These are phyloP conservation scores for Lathronympha strigana DNA, from an alignment of 2,888 invertebrate genomes.

Conservation along the genomic window DNA sequence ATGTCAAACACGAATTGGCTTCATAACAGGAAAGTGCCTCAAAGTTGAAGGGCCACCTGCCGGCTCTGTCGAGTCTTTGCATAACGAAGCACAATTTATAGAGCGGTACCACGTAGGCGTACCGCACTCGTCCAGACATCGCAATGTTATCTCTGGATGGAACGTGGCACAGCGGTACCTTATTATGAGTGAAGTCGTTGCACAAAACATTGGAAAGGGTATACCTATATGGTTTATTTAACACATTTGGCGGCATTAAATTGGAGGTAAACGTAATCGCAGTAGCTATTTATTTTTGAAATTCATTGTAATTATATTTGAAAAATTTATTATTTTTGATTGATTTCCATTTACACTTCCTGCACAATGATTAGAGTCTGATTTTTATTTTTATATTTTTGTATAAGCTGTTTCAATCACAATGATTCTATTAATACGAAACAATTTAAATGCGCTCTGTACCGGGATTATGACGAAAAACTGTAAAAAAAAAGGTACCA, in stretches of 20 bases:
- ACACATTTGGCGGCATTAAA: background rate
- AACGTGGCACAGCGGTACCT: conserved; percentile 40
- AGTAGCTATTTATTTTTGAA: background rate
- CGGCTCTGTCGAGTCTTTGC: conserved; percentile 60
- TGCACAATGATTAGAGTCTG: background rate
- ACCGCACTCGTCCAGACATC: conserved; percentile 43
- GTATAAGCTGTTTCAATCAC: conserved; percentile 22
- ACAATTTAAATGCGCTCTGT: background rate
- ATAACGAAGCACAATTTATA: conserved; percentile 79
- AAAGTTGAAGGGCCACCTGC: conserved; percentile 66
- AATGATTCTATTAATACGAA: conserved; percentile 30
- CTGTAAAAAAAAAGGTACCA: no score
- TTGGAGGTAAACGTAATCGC: background rate
- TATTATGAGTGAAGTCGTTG: conserved; percentile 36
- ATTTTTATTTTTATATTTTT: conserved; percentile 22
- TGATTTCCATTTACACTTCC: conserved; percentile 27
- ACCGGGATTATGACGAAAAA: no score
- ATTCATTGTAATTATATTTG: no score
- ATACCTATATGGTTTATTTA: background rate
- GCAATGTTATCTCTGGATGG: conserved; percentile 42
- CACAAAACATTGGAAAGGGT: conserved; percentile 10
- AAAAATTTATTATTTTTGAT: no score
- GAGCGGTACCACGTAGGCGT: conserved; percentile 55
- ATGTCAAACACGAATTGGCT: conserved; percentile 46
- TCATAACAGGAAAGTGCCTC: conserved; percentile 51